phyloP scores from a whole-genome alignment of 2,797 vertebrate species.

The Melanotaenia boesemani region DNA sequence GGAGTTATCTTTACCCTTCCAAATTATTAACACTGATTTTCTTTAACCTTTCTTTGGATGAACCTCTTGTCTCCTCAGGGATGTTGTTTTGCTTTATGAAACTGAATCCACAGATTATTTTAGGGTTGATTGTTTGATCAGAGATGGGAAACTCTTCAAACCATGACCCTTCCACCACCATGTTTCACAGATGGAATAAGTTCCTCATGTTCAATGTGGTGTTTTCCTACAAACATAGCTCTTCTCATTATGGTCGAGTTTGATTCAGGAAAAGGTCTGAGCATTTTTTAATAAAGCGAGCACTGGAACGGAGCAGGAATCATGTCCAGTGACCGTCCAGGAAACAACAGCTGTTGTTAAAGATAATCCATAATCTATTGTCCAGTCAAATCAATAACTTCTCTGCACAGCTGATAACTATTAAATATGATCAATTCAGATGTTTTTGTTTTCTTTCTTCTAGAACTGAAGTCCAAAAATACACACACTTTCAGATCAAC shows the following conservation, averaged over 20 bases:
- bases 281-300: background rate
- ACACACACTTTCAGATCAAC: background rate
- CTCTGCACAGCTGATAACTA: background rate
- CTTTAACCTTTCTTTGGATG: background rate
- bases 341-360: background rate
- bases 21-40: background rate
- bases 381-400: background rate
- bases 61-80: background rate
- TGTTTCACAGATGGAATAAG: background rate
- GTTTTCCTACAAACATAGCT: background rate
- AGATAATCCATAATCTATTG: background rate
- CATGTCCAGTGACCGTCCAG: background rate
- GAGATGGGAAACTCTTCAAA: background rate
- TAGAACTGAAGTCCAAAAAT: background rate
- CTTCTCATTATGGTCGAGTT: background rate
- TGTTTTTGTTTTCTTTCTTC: background rate
- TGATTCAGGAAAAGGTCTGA: background rate
- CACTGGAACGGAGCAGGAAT: background rate
- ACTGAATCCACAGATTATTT: background rate
- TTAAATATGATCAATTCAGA: background rate
- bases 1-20: background rate
- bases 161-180: background rate
- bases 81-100: background rate
- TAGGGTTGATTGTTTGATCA: background rate
- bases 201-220: too few relatives aligned